Base-by-base conservation (phyloP, 2,797 vertebrate genomes). In the Leptodactylus fallax region DNA sequence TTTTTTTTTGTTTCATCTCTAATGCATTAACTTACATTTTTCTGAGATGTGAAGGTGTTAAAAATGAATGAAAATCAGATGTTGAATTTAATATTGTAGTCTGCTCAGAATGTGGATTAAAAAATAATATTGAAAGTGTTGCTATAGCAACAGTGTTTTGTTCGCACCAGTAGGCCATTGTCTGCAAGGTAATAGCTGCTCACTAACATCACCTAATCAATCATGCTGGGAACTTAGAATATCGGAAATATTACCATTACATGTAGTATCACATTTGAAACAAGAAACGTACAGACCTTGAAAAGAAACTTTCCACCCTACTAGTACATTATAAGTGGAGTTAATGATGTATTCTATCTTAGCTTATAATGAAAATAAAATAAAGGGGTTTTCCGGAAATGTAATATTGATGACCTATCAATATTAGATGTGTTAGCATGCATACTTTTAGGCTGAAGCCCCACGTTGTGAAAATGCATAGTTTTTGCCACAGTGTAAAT, bases 151-250 rank as follows among this genome's bases (percentile, higher is more conserved):
- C 87, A 81, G 77, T 88, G 36, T 80, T 85, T 85, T 85, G 81
- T 88, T 85, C 87, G 61, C 77, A 85, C 87, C 82, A 78, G 78
- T 77, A 69, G 47, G 56, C 83, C 87, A 88, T 88, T 88, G 87
- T 88, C 58, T 84, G 87, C 82, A 85, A 88, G 82, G 65, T 63
- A 85, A 81, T 88, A 85, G 78, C 78, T 81, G 67, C 83, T 88
- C 49, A 36, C 83, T 85, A 77, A 88, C 83, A 88, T 88, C 69
- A 21, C 67, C 74, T 85, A 88, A 88, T 85, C 87, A 85, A 88
- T 88, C 82, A 85, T 69, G 55, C 82, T 80, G 82, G 25, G 51
- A 63, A 36, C 56, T 80, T 88, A 80, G 77, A 88, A 80, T 81
- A 88, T 85, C n/a, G 49, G 65, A 25, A 65, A 88, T 80, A 88